Percentiles rank a stretch among this genome's conserved stretches.
These are phyloP conservation scores for Eristalis intricaria DNA, from an alignment of 2,888 invertebrate species.

Conservation along the genomic window DNA sequence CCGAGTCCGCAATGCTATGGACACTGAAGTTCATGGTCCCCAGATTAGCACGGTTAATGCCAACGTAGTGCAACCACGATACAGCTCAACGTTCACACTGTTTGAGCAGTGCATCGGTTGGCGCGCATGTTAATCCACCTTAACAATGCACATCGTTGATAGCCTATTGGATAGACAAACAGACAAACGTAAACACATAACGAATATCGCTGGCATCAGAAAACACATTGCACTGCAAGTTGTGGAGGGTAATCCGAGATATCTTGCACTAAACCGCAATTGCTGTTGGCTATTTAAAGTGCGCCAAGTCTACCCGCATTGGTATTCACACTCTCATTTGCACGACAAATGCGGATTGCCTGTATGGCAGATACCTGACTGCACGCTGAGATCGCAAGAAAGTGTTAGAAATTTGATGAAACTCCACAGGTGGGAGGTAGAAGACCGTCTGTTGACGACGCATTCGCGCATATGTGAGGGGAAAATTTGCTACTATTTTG, in stretches of 20 bases:
- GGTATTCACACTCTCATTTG: conserved; percentile 63
- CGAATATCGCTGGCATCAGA: neutral
- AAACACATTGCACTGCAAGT: neutral
- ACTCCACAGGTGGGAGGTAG: neutral
- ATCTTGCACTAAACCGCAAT: neutral
- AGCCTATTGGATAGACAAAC: too few species aligned
- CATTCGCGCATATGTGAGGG: conserved; percentile 16
- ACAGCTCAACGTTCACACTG: neutral
- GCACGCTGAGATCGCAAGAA: conserved; percentile 21
- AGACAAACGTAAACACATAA: neutral
- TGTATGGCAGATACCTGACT: conserved; percentile 26
- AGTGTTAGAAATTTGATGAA: conserved; percentile 40
- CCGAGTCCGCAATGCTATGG: conserved; percentile 8
- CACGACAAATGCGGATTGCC: conserved; percentile 39
- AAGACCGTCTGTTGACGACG: neutral
- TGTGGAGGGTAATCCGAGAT: neutral
- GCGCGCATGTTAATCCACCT: conserved; percentile 1
- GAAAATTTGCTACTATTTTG: conserved; percentile 9
- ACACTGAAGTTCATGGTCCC: conserved; percentile 54
- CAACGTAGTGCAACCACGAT: conserved; percentile 14
- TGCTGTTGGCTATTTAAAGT: conserved; percentile 38
- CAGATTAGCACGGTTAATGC: conserved; percentile 34
- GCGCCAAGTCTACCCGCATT: conserved; percentile 35
- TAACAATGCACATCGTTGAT: neutral
- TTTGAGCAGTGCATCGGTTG: neutral